Base-by-base conservation (phyloP, 2,113 vertebrate species). In the Chelonoidis abingdonii region DNA sequence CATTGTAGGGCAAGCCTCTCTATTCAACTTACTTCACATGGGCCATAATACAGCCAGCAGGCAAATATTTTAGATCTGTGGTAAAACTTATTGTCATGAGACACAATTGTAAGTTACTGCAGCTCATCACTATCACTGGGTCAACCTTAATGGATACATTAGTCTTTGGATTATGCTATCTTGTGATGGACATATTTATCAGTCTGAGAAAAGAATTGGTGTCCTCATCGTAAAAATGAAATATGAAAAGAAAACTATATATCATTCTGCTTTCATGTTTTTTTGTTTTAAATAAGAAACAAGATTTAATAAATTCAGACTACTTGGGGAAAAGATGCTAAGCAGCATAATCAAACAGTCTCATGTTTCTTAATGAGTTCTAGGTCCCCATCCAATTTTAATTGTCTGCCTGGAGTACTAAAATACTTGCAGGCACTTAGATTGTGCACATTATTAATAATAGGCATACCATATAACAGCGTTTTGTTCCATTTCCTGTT, bases 351-450 rank as follows among this genome's bases (percentile, higher is more conserved):
- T 94, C 95, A 89, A 0, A 95, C 16, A 35, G 12, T 38, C 94
- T 97, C 93, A 87, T 83, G 90, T 94, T 97, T 96, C 95, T 59
- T 95, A 93, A 97, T 89, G 89, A 93, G 90, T 47, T 91, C 80
- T 94, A 75, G 52, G 62, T 95, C 83, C 53, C 83, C 57, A 95
- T 93, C 94, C 94, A 91, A 95, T 97, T 97, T 96, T 92, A 96
- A 59, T 72, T 94, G 72, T 92, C 91, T 96, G 88, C n/a, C 89
- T 93, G 81, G 83, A 96, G 93, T 90, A 95, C 62, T 72, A 75
- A 95, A 95, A 93, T 89, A 91, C 85, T 89, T 94, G 53, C 85
- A 93, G 79, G 90, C 83, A 88, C 79, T 94, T 95, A 80, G 2
- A 89, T 92, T 89, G 93, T 92, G 54, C 87, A 84, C 84, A 89